Conservation (phyloP, 2,888 invertebrate species). For the Meghimatium bilineatum region DNA sequence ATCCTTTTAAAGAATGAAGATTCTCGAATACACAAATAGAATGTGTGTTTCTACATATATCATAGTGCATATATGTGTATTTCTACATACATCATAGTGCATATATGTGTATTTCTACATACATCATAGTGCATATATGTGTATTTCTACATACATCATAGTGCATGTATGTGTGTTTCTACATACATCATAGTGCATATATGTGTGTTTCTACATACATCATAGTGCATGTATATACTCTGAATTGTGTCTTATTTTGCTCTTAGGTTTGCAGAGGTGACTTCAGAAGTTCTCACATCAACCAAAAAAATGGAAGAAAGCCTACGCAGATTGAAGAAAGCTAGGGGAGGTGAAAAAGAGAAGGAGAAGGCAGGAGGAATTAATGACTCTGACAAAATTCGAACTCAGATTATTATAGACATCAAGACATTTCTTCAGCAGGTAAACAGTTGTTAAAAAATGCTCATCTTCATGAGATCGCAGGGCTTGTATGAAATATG, state of each 20-base stretch:
- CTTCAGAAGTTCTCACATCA: slow-evolving; percentile 91
- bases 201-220: no score
- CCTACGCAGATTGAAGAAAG: slow-evolving; percentile 90
- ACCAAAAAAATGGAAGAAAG: slow-evolving; percentile 97
- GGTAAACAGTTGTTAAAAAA: slow-evolving; percentile 71
- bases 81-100: no score
- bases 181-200: no score
- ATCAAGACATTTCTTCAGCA: slow-evolving; percentile 85
- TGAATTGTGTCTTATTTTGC: background rate
- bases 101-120: no score
- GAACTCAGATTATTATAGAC: slow-evolving; percentile 91
- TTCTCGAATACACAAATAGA: no score
- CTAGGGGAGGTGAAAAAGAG: slow-evolving; percentile 81
- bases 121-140: no score
- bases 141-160: no score
- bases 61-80: no score
- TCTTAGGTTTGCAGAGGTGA: slow-evolving; percentile 79
- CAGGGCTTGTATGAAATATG: background rate
- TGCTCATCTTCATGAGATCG: background rate
- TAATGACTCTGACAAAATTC: slow-evolving; percentile 95
- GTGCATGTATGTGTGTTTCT: no score
- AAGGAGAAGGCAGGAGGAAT: slow-evolving; percentile 80
- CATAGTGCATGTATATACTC: background rate
- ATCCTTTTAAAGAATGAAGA: no score
- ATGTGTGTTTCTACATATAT: no score